A percentile compares a stretch with the other conserved stretches of the same genome.
Conservation (phyloP, 2,888 invertebrate species). For the Caenorhabditis sinica region DNA sequence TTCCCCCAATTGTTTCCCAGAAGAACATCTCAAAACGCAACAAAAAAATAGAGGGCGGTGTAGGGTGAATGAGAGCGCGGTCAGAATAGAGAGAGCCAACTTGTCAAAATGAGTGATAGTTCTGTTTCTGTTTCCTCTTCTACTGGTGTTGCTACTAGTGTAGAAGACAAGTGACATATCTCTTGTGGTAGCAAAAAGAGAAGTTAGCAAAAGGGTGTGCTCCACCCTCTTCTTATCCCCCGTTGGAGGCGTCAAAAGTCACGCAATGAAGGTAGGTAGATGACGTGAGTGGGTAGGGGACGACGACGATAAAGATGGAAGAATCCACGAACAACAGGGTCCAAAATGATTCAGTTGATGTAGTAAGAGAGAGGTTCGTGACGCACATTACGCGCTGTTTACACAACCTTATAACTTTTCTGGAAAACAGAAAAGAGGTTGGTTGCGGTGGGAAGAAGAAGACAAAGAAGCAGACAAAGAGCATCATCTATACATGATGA, state of each 20-base stretch:
- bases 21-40: conserved; percentile 11
- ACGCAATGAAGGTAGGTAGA: conserved; percentile 34
- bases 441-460: neutral
- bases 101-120: conserved; percentile 55
- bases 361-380: conserved; percentile 6
- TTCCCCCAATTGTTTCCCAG: neutral
- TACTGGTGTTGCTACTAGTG: conserved; percentile 32
- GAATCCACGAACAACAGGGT: conserved; percentile 26
- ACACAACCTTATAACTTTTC: conserved; percentile 32
- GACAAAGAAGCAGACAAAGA: conserved; percentile 16
- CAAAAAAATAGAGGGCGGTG: conserved; percentile 3
- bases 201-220: neutral
- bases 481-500: conserved; percentile 30
- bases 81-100: conserved; percentile 12
- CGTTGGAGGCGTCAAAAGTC: conserved; percentile 34
- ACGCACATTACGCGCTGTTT: conserved; percentile 37
- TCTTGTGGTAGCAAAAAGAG: neutral
- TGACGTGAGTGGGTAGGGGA: conserved; percentile 21
- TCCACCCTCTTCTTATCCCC: conserved; percentile 4
- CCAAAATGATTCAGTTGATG: conserved; percentile 21
- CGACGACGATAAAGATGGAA: neutral
- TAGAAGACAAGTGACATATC: conserved; percentile 31
- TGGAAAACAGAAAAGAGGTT: conserved; percentile 24
- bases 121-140: conserved; percentile 18
- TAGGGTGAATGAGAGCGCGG: conserved; percentile 15